Percentiles rank a stretch among this genome's conserved stretches.
Evolutionary conservation across 2,888 invertebrate species (phyloP).

Genomic region (Notodonta ziczac): DNA sequence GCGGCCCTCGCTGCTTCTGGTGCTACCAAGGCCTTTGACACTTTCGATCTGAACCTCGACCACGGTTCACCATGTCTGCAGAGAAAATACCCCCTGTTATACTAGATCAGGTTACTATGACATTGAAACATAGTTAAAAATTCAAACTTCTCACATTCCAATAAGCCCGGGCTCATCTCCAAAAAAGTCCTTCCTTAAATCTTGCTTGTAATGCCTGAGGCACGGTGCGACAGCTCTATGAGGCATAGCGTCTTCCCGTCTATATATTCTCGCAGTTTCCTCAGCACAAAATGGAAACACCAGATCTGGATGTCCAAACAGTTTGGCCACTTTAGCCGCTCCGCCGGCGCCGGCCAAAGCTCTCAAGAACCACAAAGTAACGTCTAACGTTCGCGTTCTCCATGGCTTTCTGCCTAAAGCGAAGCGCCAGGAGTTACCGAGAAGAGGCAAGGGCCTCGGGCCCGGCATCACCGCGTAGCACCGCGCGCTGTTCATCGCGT

Average conservation of each 20-base stretch:
- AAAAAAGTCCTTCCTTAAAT: slow-evolving; percentile 88
- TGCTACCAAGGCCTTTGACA: slow-evolving; percentile 92
- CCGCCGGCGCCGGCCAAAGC: slow-evolving; percentile 78
- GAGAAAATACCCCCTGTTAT: slow-evolving; percentile 22
- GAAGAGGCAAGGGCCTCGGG: slow-evolving; percentile 88
- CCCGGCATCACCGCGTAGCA: slow-evolving; percentile 89
- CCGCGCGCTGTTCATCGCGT: slow-evolving; percentile 74
- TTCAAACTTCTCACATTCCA: slow-evolving; percentile 86
- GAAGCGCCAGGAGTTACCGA: slow-evolving; percentile 93
- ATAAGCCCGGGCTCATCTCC: slow-evolving; percentile 89
- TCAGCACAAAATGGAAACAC: slow-evolving; percentile 90
- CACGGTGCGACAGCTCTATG: slow-evolving; percentile 90
- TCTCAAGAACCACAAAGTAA: slow-evolving; percentile 79
- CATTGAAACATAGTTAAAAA: neutral
- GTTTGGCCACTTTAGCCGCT: slow-evolving; percentile 86
- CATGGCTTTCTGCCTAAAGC: slow-evolving; percentile 82
- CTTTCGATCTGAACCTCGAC: slow-evolving; percentile 93
- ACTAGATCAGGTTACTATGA: neutral
- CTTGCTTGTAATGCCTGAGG: slow-evolving; percentile 88
- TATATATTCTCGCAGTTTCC: slow-evolving; percentile 88
- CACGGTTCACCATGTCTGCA: slow-evolving; percentile 93
- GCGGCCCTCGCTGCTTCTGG: slow-evolving; percentile 91
- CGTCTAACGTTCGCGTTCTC: slow-evolving; percentile 82
- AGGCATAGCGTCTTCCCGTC: slow-evolving; percentile 88
- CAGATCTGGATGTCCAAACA: slow-evolving; percentile 90